These are phyloP conservation scores for Heliconius melpomene DNA, from an alignment of 1,140 invertebrate species.

Conservation along the genomic window DNA sequence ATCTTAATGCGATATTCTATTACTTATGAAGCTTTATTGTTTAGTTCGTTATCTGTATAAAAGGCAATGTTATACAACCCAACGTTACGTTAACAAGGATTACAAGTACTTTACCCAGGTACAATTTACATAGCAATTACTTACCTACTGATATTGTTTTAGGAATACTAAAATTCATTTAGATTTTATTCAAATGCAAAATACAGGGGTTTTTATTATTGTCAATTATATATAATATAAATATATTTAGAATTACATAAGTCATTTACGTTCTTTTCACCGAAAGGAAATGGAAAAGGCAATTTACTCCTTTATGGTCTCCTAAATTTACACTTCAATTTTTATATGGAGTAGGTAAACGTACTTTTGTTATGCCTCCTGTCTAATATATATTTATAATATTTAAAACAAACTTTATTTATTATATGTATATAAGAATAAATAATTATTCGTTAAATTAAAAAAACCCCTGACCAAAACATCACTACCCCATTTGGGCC, in stretches of 20 bases:
- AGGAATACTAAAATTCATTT: background rate
- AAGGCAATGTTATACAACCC: background rate
- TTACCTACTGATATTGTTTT: background rate
- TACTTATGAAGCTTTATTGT: constrained; percentile 1
- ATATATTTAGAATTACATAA: background rate
- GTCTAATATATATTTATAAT: too few relatives aligned
- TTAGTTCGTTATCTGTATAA: constrained; percentile 15
- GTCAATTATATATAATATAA: background rate
- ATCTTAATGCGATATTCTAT: constrained; percentile 22
- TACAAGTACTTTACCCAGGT: background rate
- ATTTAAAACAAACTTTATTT: too few relatives aligned
- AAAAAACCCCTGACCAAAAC: too few relatives aligned
- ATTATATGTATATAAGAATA: too few relatives aligned
- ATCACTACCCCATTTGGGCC: too few relatives aligned
- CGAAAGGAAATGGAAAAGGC: background rate
- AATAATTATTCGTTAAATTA: too few relatives aligned
- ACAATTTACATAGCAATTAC: background rate
- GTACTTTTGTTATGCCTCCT: too few relatives aligned
- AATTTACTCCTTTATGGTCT: background rate
- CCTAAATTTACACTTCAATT: background rate
- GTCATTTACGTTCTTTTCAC: background rate
- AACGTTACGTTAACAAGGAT: background rate
- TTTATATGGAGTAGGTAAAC: background rate
- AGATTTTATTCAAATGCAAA: background rate
- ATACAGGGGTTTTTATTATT: background rate